These are phyloP conservation scores for Fistularia tabacaria DNA, from an alignment of 2,797 vertebrate species.

Conservation along the genomic window DNA sequence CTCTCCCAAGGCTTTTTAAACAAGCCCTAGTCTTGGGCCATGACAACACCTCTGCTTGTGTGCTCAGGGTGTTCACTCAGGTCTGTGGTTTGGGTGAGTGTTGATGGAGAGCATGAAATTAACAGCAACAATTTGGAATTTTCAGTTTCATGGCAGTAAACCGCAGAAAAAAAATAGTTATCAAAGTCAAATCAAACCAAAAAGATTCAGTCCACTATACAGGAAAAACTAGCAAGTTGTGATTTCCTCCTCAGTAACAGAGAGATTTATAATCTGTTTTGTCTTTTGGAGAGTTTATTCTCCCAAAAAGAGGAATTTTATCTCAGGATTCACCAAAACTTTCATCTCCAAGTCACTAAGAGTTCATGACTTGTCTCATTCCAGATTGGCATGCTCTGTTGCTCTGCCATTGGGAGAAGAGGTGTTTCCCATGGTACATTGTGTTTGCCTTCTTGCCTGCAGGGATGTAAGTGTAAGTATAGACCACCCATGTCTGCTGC, in stretches of 20 bases:
- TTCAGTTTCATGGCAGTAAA: constrained; percentile 15
- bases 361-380: constrained; percentile 36
- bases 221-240: constrained; percentile 34
- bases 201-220: constrained; percentile 13
- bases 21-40: constrained; percentile 18
- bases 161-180: constrained; percentile 42
- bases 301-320: not conserved
- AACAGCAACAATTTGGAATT: constrained; percentile 12
- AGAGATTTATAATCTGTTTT: constrained; percentile 26
- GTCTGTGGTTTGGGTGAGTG: constrained; percentile 20
- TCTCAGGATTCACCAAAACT: not conserved
- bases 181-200: constrained; percentile 20
- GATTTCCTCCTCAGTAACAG: constrained; percentile 39
- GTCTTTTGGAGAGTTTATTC: constrained; percentile 3
- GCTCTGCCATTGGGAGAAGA: constrained; percentile 38
- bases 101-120: constrained; percentile 30
- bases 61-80: constrained; percentile 56
- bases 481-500: constrained; percentile 76
- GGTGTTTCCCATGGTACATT: constrained; percentile 64
- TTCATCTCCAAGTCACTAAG: constrained; percentile 20
- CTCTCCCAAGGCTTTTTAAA: constrained; percentile 30
- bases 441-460: constrained; percentile 64
- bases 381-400: constrained; percentile 45
- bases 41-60: constrained; percentile 47
- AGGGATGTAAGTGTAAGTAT: constrained; percentile 68